Base-by-base conservation (phyloP, 2,888 invertebrate genomes). In the Anorthoa munda region DNA sequence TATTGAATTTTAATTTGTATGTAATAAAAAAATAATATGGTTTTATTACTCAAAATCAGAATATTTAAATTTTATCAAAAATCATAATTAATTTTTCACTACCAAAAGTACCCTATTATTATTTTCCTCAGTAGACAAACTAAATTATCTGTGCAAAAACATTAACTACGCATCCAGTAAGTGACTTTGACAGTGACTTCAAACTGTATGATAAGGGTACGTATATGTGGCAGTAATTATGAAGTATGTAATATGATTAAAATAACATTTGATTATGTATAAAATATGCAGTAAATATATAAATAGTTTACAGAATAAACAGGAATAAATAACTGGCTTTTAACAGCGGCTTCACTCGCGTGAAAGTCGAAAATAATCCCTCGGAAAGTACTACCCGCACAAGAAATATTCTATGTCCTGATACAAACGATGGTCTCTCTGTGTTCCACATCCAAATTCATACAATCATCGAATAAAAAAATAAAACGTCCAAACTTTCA, bases 181-280 rank as follows among this genome's bases (percentile, higher is more conserved):
- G 51, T 23, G 58, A 59, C 46, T 51, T 56, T 63, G 73, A 58
- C 45, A 70, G 18, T 64, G 45, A 50, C 26, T 45, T 13, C 64
- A 46, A 64, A 64, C 64, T 56, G 23, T 45, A 17, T 45, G 73
- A 64, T 58, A 45, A 31, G 21, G 39, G 45, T 73, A 9, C 21
- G 23, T n/a, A 50, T 46, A 65, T 17, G 50, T 13, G 21, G 17
- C 21, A 51, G n/a, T 26, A 45, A 21, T 50, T 58, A 17, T 58
- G 13, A n/a, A 48, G 17, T 60, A 39, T 1, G n/a, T 26, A 58
- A 13, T 55, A 5, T 59, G 15, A 53, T 72, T 53, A 46, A 12
- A 18, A 18, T 15, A 46, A 1, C 0, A 15, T 9, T 31, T 51
- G 15, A 9, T 48, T 71, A 48, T 4, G 18, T 5, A 50, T 15